Conservation (phyloP, 2,888 invertebrate genomes). For the Trichopria drosophilae region DNA sequence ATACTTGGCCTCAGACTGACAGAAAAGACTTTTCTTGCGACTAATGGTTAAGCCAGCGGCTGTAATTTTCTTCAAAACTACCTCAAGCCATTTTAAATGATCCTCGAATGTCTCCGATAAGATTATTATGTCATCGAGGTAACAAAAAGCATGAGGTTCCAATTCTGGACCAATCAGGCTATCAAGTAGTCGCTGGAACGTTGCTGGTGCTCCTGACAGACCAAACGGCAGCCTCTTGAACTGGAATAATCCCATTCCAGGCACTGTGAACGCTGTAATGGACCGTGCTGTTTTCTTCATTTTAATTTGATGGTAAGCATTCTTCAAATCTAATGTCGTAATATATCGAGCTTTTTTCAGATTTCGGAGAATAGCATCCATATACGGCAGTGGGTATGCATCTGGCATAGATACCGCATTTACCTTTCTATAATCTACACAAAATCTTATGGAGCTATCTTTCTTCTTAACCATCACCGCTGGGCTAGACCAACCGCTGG, state of each 20-base stretch:
- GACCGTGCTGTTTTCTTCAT: slow-evolving; percentile 19
- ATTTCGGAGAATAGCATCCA: slow-evolving; percentile 39
- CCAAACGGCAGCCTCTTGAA: slow-evolving; percentile 31
- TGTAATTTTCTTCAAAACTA: slow-evolving; percentile 14
- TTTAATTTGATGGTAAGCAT: slow-evolving; percentile 34
- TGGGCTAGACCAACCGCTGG: slow-evolving; percentile 8
- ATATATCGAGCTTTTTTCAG: slow-evolving; percentile 37
- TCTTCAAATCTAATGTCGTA: slow-evolving; percentile 33
- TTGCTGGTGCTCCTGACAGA: slow-evolving; percentile 30
- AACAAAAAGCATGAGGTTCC: slow-evolving; percentile 26
- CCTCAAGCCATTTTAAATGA: slow-evolving; percentile 20
- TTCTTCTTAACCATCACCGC: slow-evolving; percentile 10
- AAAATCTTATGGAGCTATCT: slow-evolving; percentile 1
- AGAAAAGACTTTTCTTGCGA: slow-evolving; percentile 32
- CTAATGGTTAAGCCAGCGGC: slow-evolving; percentile 26
- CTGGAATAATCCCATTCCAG: slow-evolving; percentile 34
- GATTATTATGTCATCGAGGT: slow-evolving; percentile 34
- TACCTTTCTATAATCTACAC: slow-evolving; percentile 32
- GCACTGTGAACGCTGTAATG: slow-evolving; percentile 38
- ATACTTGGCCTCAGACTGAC: slow-evolving; percentile 33
- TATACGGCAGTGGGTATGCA: slow-evolving; percentile 30
- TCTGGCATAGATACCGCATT: slow-evolving; percentile 41
- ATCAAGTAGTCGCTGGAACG: slow-evolving; percentile 36
- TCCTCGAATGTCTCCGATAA: slow-evolving; percentile 31
- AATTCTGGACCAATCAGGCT: slow-evolving; percentile 36